Conservation (phyloP, 2,797 vertebrate genomes). For the Babyrousa celebensis region DNA sequence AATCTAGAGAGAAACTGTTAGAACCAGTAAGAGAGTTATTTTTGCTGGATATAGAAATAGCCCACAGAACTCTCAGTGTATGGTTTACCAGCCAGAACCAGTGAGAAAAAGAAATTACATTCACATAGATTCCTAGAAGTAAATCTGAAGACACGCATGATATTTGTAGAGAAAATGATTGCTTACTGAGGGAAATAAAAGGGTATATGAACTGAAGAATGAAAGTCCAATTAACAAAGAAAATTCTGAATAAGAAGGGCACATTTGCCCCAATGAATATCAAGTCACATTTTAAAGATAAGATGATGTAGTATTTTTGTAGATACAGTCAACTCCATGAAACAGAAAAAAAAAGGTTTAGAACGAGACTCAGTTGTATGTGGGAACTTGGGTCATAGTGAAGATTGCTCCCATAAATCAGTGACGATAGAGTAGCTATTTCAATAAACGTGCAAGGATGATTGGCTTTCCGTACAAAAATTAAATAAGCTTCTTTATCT, state of each 20-base stretch:
- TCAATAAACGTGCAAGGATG: background rate
- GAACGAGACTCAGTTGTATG: background rate
- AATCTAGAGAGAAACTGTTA: background rate
- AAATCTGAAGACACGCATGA: constrained; percentile 9
- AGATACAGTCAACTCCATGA: background rate
- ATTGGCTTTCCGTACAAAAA: constrained; percentile 4
- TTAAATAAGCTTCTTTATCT: background rate
- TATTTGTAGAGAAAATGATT: background rate
- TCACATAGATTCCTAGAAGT: constrained; percentile 1
- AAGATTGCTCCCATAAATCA: background rate
- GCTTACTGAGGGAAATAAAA: background rate
- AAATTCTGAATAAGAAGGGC: background rate
- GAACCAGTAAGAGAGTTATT: background rate
- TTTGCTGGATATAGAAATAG: background rate
- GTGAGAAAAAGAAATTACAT: constrained; percentile 15
- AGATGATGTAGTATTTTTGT: background rate
- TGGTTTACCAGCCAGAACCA: constrained; percentile 9
- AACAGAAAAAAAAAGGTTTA: constrained; percentile 29
- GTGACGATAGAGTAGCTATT: background rate
- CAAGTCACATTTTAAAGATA: background rate
- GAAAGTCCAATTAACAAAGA: background rate
- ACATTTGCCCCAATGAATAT: constrained; percentile 2
- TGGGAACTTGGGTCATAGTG: background rate
- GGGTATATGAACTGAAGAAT: background rate
- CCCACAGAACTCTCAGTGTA: background rate